Evolutionary conservation across 2,797 vertebrate species (phyloP), one percentile per base, ranked within the genome.

Genomic region (Gambelia wislizenii): DNA sequence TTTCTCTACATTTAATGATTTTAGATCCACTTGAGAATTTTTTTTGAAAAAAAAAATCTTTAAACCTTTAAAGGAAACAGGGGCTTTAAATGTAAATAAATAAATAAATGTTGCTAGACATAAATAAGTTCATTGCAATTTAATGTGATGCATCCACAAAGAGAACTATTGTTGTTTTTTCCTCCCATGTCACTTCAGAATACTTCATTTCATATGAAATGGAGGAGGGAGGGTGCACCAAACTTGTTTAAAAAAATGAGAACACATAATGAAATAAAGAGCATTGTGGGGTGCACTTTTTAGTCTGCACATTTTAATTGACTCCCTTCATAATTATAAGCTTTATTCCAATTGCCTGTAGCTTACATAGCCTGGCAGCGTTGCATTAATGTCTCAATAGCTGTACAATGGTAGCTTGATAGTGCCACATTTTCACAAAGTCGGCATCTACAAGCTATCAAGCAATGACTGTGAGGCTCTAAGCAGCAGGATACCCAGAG

Each of bases 291-390:
- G 74, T 42, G 42, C 18, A 36, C 64, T 61, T 89, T 85, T 72
- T 36, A 80, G 52, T 80, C 64, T 74, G 83, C 83, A 52, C 67
- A 74, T 89, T 85, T 89, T 61, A 85, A 85, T 89, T 81, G 47
- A 56, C 77, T 52, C 49, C 8, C 67, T 80, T 75, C 80, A 81
- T 85, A 89, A 74, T 89, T 81, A 75, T 72, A 70, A 79, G 54
- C 69, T 89, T 85, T 49, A 74, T 85, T 81, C 54, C 67, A 74
- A 22, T 61, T 85, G 76, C 59, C 77, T 85, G 83, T 61, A 74
- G 64, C 67, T 74, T 69, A 47, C 44, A 75, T 20, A 42, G 39
- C 56, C 47, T 75, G 77, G 77, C 47, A 64, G 78, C 69, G 42
- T 42, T 75, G 70, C 67, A 64, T 86, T 86, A 61, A 81, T 75